Conservation (phyloP, 53 echinoderm and acorn worm genomes). For the Luidia sarsii region DNA sequence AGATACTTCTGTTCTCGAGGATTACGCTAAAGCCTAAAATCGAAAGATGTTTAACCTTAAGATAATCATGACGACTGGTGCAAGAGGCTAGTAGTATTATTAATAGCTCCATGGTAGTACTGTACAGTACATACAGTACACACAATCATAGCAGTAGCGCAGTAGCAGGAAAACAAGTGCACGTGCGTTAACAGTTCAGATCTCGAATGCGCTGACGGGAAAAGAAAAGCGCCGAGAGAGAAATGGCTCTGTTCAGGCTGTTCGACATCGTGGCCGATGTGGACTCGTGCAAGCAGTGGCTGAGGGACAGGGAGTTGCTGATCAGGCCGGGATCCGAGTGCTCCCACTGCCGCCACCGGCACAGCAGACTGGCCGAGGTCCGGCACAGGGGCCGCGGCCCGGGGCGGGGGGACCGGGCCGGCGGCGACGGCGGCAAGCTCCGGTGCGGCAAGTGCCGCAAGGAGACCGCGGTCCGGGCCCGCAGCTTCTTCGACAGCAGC, state of each 20-base stretch:
- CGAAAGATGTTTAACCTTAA: too few relatives aligned
- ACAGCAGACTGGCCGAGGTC: background rate
- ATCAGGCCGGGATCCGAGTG: background rate
- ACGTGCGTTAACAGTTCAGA: too few relatives aligned
- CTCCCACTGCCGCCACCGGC: background rate
- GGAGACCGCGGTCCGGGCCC: background rate
- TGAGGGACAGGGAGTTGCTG: background rate
- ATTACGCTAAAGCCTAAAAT: too few relatives aligned
- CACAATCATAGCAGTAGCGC: too few relatives aligned
- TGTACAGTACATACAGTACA: too few relatives aligned
- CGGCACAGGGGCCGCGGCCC: background rate
- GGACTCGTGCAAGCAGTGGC: constrained; percentile 13
- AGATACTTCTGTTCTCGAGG: too few relatives aligned
- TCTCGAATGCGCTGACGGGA: too few relatives aligned
- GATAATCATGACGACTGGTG: too few relatives aligned
- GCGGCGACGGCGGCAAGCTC: background rate
- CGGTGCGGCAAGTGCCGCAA: background rate
- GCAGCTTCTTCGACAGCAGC: constrained; percentile 14
- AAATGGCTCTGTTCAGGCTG: constrained; percentile 15
- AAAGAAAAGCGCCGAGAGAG: too few relatives aligned
- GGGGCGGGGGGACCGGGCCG: background rate
- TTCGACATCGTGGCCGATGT: background rate
- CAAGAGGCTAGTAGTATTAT: too few relatives aligned
- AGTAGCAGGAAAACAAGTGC: too few relatives aligned
- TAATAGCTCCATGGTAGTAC: too few relatives aligned